phyloP scores from a whole-genome alignment of 2,113 vertebrate genomes.

The Ailuropoda melanoleuca region DNA sequence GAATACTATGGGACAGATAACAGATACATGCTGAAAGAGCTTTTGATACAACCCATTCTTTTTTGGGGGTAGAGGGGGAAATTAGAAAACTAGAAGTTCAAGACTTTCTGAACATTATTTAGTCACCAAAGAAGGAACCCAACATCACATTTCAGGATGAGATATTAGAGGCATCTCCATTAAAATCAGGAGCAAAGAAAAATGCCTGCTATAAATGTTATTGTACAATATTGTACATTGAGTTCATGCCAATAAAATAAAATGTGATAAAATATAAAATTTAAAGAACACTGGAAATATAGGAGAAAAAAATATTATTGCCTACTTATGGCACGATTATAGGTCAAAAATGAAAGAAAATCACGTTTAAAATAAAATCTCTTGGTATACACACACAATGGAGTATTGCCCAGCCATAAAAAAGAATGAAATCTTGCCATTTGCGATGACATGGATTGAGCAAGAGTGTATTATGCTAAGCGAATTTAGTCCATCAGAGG shows the following conservation, averaged over 20 bases:
- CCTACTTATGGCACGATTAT: not conserved
- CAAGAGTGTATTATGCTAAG: not conserved
- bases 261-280: not conserved
- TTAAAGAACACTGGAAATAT: not conserved
- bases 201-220: not conserved
- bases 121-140: conserved; percentile 58
- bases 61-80: not conserved
- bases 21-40: not conserved
- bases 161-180: not conserved
- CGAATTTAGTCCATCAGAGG: not conserved
- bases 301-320: not conserved
- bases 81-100: conserved; percentile 24
- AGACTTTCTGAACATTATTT: conserved; percentile 46
- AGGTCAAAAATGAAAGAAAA: not conserved
- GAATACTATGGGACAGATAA: not conserved
- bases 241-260: conserved; percentile 28
- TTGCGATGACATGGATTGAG: not conserved
- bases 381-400: not conserved
- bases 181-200: conserved; percentile 46
- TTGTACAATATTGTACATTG: not conserved
- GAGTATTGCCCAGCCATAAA: not conserved
- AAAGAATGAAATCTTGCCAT: not conserved
- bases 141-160: conserved; percentile 7
- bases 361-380: not conserved
- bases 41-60: not conserved